These are phyloP conservation scores for Phacellophora camtschatica DNA, from an alignment of 30 jellyfish, hydroid and myxozoan genomes.

Conservation along the genomic window DNA sequence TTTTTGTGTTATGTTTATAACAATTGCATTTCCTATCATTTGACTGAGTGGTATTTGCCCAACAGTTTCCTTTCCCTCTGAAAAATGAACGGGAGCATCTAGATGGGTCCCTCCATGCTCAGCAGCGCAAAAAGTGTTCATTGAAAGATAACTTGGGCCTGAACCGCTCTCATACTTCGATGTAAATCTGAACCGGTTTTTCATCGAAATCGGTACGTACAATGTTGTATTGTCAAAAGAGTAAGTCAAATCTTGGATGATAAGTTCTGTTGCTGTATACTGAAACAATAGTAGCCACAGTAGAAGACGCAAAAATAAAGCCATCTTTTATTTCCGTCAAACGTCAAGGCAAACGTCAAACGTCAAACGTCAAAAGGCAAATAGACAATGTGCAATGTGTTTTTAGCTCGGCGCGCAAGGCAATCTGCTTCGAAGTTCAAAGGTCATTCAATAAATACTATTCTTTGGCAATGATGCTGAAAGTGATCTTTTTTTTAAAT, in stretches of 20 bases:
- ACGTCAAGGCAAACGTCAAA: no score
- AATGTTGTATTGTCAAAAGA: constrained; percentile 52
- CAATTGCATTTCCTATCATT: constrained; percentile 33
- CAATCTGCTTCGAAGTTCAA: no score
- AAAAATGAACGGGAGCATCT: constrained; percentile 91
- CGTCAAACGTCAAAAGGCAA: no score
- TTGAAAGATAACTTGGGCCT: constrained; percentile 19
- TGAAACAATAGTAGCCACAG: background rate
- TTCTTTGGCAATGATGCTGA: no score
- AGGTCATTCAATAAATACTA: no score
- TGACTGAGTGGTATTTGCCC: constrained; percentile 39
- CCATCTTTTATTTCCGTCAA: no score
- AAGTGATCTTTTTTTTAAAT: no score
- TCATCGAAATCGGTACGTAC: constrained; percentile 60
- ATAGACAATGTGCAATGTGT: no score
- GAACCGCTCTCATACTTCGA: background rate
- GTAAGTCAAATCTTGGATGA: constrained; percentile 44
- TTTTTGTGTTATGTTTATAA: constrained; percentile 36
- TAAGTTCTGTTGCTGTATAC: background rate
- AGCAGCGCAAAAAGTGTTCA: constrained; percentile 71
- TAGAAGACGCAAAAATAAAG: background rate
- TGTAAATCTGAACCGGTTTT: constrained; percentile 48
- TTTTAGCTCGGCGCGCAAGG: no score
- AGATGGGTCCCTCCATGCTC: constrained; percentile 96
- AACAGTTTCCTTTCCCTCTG: constrained; percentile 37